These are phyloP conservation scores for Conus ventricosus DNA, from an alignment of 1,140 invertebrate genomes.

Conservation along the genomic window DNA sequence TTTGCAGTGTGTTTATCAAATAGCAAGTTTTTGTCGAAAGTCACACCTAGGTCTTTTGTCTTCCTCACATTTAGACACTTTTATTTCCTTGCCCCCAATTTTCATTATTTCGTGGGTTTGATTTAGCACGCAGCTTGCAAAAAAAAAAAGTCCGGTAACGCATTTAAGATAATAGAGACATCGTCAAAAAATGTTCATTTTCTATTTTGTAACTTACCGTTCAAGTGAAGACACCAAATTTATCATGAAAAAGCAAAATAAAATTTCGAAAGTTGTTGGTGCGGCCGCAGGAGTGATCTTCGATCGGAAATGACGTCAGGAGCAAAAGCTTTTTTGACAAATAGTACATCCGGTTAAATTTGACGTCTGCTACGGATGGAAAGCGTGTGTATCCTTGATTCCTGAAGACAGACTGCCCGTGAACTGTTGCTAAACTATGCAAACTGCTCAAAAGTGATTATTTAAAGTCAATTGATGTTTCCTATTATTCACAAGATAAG, in stretches of 20 bases:
- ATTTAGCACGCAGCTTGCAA: no score
- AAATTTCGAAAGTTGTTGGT: no score
- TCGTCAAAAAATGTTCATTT: neutral
- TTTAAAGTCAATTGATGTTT: neutral
- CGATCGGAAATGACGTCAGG: neutral
- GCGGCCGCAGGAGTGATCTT: neutral
- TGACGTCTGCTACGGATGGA: slow-evolving; percentile 8
- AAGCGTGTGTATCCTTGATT: neutral
- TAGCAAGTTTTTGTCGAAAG: no score
- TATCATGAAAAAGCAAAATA: neutral
- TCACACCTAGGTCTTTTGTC: no score
- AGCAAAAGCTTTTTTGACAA: neutral
- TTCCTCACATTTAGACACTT: no score
- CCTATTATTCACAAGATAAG: neutral
- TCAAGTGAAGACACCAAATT: neutral
- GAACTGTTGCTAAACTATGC: no score
- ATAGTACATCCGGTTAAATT: neutral
- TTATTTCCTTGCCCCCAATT: no score
- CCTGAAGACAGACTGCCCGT: no score
- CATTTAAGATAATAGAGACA: neutral
- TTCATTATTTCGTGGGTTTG: no score
- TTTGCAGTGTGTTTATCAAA: no score
- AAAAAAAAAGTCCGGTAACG: neutral
- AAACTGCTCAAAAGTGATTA: neutral
- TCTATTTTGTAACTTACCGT: neutral